Base-by-base conservation (phyloP, 2,113 vertebrate species). In the Eclectus roratus region DNA sequence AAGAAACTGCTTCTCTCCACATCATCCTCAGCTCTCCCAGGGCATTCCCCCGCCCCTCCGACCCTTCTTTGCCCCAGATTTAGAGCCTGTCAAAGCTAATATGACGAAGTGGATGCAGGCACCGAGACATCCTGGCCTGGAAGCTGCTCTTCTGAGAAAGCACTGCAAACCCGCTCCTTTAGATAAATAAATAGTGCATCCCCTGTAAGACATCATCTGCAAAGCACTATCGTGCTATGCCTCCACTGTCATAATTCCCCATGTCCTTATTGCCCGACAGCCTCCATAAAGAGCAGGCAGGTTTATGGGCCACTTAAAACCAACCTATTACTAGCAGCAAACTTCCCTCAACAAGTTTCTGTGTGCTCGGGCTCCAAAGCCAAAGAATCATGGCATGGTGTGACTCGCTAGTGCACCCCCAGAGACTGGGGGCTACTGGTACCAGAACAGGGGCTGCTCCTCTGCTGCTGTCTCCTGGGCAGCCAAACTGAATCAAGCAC, bases 201-300 rank as follows among this genome's bases (percentile, higher is more conserved):
- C 89, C 95, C 89, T 31, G 92, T 28, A 82, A 94, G 92, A 56
- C 89, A 91, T 69, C 63, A 81, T 41, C 76, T 49, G 85, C 93
- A 74, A 58, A 97, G 95, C 94, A 83, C 88, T 58, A 23, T 73
- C 55, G 50, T 35, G 69, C 47, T 3, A 31, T 80, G 85, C 68
- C 93, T 64, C 69, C 6, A 8, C 82, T 46, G 80, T 56, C 78
- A 56, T 96, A 91, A 96, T 61, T 97, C 88, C 93, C 96, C 71
- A 10, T 56, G 95, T 97, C 96, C 96, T 97, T 78, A 94, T 78
- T 94, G 94, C 96, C 96, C 80, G 94, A 97, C 91, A 97, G 96
- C 91, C 73, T 33, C 96, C 83, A 94, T 80, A 93, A 96, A 96
- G 90, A 84, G 93, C 71, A 33, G 28, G 89, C 92, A 95, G 94